A percentile compares a stretch with the other conserved stretches of the same genome.
phyloP scores from a whole-genome alignment of 1,140 invertebrate species.

The Mactra quadrangularis region DNA sequence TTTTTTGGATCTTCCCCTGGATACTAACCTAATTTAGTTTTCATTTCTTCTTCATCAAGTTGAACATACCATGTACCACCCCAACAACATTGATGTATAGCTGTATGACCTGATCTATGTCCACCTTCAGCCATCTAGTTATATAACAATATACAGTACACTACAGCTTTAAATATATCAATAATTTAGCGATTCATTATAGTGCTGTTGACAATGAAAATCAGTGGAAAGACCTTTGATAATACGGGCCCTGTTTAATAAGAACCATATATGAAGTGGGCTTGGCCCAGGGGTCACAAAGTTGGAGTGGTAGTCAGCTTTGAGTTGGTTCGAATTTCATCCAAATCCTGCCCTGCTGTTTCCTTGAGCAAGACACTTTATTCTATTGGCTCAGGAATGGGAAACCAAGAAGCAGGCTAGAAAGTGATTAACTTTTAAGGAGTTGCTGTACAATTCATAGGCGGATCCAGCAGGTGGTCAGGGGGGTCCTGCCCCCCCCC shows the following conservation, averaged over 20 bases:
- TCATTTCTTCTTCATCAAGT: conserved; percentile 77
- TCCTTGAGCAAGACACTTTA: no score
- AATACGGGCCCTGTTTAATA: neutral
- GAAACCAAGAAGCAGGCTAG: neutral
- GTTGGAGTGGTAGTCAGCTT: no score
- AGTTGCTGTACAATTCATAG: neutral
- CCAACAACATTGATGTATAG: conserved; percentile 76
- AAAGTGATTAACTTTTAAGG: neutral
- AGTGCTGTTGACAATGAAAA: neutral
- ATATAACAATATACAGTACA: neutral
- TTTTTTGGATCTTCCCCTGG: neutral
- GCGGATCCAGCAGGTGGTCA: no score
- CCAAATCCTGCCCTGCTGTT: no score
- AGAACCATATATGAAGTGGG: neutral
- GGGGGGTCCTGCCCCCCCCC: no score
- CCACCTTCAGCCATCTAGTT: conserved; percentile 69
- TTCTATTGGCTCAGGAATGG: no score
- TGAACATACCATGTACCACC: conserved; percentile 78
- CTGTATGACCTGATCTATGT: conserved; percentile 74
- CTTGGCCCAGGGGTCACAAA: neutral
- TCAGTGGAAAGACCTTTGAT: no score
- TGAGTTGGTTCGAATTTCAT: no score
- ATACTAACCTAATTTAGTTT: conserved; percentile 69
- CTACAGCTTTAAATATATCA: neutral
- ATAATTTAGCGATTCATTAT: neutral